Evolutionary conservation across 1,140 invertebrate species (phyloP).

Genomic region (Plutomurus gul): DNA sequence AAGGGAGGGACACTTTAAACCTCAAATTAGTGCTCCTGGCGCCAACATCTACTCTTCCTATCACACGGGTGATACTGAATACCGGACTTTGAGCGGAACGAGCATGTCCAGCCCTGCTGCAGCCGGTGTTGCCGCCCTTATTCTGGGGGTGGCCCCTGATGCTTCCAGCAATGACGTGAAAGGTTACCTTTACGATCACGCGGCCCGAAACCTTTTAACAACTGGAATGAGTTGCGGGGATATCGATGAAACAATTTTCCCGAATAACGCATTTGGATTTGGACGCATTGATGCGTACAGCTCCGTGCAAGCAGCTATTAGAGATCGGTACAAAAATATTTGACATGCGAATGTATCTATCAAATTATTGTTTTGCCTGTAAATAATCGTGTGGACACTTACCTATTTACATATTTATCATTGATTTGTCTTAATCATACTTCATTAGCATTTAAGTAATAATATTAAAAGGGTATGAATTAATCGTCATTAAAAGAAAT

Average conservation of each 20-base stretch:
- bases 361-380: too few species aligned
- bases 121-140: background rate
- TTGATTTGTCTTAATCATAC: too few species aligned
- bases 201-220: background rate
- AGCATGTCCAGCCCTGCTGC: constrained; percentile 7
- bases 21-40: background rate
- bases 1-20: background rate
- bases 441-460: too few species aligned
- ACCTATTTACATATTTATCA: too few species aligned
- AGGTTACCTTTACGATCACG: background rate
- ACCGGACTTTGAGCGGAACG: constrained; percentile 2
- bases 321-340: too few species aligned
- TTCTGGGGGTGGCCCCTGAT: background rate
- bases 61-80: constrained; percentile 6
- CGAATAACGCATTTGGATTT: constrained; percentile 19
- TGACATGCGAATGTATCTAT: too few species aligned
- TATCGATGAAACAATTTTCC: background rate
- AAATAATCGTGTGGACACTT: too few species aligned
- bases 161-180: background rate
- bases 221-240: background rate
- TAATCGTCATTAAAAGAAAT: too few species aligned
- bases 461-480: too few species aligned
- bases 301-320: too few species aligned
- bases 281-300: constrained; percentile 3
- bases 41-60: background rate